These are phyloP conservation scores for Amphipyra tragopoginis DNA, from an alignment of 2,888 invertebrate species.

Conservation along the genomic window DNA sequence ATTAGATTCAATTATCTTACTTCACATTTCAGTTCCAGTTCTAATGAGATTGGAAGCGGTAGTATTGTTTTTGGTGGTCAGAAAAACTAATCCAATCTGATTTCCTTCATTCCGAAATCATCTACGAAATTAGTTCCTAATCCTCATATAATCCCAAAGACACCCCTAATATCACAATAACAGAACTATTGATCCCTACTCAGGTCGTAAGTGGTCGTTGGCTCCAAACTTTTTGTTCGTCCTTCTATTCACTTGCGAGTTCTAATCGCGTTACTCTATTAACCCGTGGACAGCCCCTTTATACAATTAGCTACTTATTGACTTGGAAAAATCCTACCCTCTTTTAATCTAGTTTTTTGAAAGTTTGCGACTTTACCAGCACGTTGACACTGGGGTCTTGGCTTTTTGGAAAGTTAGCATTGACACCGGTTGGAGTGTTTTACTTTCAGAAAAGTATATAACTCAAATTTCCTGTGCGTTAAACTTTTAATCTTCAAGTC, in stretches of 20 bases:
- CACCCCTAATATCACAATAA: conserved; percentile 53
- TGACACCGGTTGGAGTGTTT: conserved; percentile 39
- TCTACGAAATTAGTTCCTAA: conserved; percentile 50
- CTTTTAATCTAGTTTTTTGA: conserved; percentile 62
- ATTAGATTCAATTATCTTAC: too few species aligned
- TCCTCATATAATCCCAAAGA: conserved; percentile 33
- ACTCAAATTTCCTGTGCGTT: conserved; percentile 48
- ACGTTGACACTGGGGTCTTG: conserved; percentile 40
- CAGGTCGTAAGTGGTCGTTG: conserved; percentile 55
- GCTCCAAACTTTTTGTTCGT: conserved; percentile 67
- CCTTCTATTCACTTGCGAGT: conserved; percentile 78
- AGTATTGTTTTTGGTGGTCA: conserved; percentile 3
- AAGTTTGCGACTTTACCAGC: conserved; percentile 44
- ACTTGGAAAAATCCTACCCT: conserved; percentile 68
- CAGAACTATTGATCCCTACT: conserved; percentile 52
- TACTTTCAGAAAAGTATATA: conserved; percentile 45
- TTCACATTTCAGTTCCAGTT: not conserved
- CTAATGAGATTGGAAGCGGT: conserved; percentile 31
- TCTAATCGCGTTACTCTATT: conserved; percentile 82
- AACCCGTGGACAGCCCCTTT: conserved; percentile 83
- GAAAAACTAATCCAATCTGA: conserved; percentile 28
- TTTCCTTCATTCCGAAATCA: conserved; percentile 45
- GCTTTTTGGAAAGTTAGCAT: conserved; percentile 59
- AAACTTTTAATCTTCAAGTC: conserved; percentile 38
- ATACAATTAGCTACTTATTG: conserved; percentile 82